phyloP scores from a whole-genome alignment of 2,113 vertebrate genomes.

The Eurystomus gularis region DNA sequence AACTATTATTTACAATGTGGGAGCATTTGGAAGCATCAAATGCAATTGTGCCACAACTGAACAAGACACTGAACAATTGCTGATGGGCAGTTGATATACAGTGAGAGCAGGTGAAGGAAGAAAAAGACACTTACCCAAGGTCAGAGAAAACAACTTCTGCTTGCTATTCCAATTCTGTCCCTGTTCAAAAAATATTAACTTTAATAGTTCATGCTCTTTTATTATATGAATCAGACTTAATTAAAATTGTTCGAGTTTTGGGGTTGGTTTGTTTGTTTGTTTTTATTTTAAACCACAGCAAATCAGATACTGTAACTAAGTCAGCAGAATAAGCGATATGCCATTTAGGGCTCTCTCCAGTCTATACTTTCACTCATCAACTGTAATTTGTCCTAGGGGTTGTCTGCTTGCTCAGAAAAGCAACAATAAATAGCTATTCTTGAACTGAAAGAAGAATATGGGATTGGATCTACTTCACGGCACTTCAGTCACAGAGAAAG shows the following conservation, averaged over 20 bases:
- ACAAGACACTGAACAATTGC: rapidly evolving
- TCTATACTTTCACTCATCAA: background rate
- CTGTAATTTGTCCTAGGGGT: background rate
- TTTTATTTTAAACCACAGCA: background rate
- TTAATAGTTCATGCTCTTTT: background rate
- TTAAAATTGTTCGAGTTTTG: background rate
- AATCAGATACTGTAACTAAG: background rate
- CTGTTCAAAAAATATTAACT: background rate
- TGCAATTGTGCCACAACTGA: background rate
- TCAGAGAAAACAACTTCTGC: background rate
- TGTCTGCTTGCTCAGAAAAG: background rate
- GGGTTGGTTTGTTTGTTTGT: background rate
- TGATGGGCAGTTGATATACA: background rate
- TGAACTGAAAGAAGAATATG: background rate
- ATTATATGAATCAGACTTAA: background rate
- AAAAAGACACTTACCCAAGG: background rate
- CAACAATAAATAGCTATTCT: background rate
- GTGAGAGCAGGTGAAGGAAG: background rate
- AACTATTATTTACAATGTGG: background rate
- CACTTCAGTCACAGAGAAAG: background rate
- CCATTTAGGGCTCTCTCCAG: background rate
- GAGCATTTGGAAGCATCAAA: background rate
- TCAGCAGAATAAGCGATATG: background rate
- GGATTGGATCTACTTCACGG: background rate
- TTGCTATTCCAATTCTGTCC: background rate